Evolutionary conservation across 1,140 invertebrate genomes (phyloP), one percentile per base, ranked within the genome.

Genomic region (Drosophila aff.): DNA sequence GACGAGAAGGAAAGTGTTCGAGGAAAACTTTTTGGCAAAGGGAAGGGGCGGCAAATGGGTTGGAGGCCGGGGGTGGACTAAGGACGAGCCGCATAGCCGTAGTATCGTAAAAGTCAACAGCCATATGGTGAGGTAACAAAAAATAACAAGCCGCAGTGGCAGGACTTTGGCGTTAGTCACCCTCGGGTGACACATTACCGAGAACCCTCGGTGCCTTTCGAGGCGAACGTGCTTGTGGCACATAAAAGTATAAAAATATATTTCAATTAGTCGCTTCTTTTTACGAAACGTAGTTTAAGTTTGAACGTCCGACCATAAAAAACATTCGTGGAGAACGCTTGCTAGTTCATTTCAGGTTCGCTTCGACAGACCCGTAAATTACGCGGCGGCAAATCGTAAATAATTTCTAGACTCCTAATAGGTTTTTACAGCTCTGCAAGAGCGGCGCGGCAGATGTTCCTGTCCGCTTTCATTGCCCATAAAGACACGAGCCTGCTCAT

Each of bases 121-220:
- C 81, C 84, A 87, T 87, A 89, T 87, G 84, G 84, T 68, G 68
- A 84, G 84, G 84, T 89, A 87, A 89, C 84, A 87, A 87, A 87
- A 87, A 84, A 84, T 89, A 87, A 87, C 85, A 84, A 87, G 85
- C 77, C 50, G 57, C 43, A 44, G 47, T 36, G 44, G 55, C 50
- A 59, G 66, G 61, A 63, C 28, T 59, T 50, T 18, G 46, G 40
- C 50, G 50, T 69, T 63, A 79, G 67, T 77, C 84, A 81, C 75
- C 81, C 83, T 74, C 69, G 65, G 66, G 80, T 77, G 82, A 86
- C 74, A 67, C 68, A 84, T 85, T 74, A 74, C 57, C 65, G 55
- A 71, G 63, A 71, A 73, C 72, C 76, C 69, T 18, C 44, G 49
- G 38, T 38, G 15, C 26, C 59, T 49, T 57, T 38, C 5, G 43